Evolutionary conservation across 2,888 invertebrate species (phyloP).

Genomic region (Apamea epomidion): DNA sequence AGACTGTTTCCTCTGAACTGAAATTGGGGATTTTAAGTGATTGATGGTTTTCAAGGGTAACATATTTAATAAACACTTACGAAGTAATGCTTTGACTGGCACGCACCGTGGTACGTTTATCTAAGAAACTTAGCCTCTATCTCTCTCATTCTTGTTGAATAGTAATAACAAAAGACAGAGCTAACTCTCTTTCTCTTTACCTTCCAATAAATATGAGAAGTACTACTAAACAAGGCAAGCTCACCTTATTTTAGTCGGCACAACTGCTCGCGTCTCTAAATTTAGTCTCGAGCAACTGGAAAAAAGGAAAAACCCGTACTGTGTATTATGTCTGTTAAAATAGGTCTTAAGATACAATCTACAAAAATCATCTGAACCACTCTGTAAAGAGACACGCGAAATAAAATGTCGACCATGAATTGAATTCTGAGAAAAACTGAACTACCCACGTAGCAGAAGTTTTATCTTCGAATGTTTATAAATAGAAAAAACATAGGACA

Average conservation of each 20-base stretch:
- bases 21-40: constrained; percentile 7
- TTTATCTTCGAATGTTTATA: neutral
- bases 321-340: neutral
- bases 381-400: constrained; percentile 9
- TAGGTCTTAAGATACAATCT: constrained; percentile 11
- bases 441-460: neutral
- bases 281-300: constrained; percentile 40
- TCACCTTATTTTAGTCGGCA: constrained; percentile 41
- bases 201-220: neutral
- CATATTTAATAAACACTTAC: neutral
- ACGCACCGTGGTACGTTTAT: neutral
- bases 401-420: constrained; percentile 22
- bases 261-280: constrained; percentile 28
- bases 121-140: neutral
- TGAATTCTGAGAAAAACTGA: constrained; percentile 16
- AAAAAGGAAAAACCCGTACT: constrained; percentile 21
- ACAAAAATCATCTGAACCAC: constrained; percentile 16
- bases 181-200: neutral
- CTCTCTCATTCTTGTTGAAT: neutral
- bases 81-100: neutral
- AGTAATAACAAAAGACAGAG: neutral
- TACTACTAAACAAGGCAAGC: constrained; percentile 3
- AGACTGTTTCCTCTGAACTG: constrained; percentile 12
- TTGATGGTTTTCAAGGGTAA: neutral
- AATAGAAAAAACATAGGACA: neutral